A percentile compares a stretch with the other conserved stretches of the same genome.
phyloP scores from a whole-genome alignment of 2,888 invertebrate species.

The Resseliella maxima region DNA sequence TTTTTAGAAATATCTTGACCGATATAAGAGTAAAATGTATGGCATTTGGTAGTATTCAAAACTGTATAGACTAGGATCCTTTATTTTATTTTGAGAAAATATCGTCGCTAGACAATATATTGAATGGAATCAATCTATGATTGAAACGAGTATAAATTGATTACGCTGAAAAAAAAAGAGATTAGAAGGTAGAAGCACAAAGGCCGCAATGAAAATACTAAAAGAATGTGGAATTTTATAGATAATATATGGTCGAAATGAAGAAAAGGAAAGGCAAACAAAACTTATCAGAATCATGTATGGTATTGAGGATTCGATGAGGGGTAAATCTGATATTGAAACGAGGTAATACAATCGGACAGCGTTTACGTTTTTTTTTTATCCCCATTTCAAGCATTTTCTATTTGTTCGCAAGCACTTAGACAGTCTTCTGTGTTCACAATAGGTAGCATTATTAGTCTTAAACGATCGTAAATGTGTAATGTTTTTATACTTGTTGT shows the following conservation, averaged over 20 bases:
- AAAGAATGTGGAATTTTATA: background rate
- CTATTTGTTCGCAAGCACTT: constrained; percentile 32
- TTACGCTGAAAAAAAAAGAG: background rate
- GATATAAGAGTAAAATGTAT: too few relatives aligned
- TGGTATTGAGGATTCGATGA: constrained; percentile 11
- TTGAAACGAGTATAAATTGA: background rate
- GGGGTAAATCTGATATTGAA: constrained; percentile 40
- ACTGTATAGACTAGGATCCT: too few relatives aligned
- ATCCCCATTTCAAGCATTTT: background rate
- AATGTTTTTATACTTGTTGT: background rate
- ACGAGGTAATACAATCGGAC: constrained; percentile 30
- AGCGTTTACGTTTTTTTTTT: background rate
- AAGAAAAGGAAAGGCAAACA: background rate
- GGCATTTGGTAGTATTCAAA: too few relatives aligned
- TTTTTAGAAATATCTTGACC: too few relatives aligned
- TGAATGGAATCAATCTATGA: too few relatives aligned
- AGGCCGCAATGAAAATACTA: background rate
- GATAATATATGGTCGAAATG: background rate
- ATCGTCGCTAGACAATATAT: too few relatives aligned
- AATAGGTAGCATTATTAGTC: constrained; percentile 51
- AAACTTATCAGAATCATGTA: background rate
- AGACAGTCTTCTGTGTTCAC: background rate
- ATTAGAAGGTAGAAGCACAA: background rate
- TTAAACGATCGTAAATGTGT: constrained; percentile 37
- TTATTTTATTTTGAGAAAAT: too few relatives aligned